Conservation (phyloP, 2,797 vertebrate species). For the Anolis apletophallus region DNA sequence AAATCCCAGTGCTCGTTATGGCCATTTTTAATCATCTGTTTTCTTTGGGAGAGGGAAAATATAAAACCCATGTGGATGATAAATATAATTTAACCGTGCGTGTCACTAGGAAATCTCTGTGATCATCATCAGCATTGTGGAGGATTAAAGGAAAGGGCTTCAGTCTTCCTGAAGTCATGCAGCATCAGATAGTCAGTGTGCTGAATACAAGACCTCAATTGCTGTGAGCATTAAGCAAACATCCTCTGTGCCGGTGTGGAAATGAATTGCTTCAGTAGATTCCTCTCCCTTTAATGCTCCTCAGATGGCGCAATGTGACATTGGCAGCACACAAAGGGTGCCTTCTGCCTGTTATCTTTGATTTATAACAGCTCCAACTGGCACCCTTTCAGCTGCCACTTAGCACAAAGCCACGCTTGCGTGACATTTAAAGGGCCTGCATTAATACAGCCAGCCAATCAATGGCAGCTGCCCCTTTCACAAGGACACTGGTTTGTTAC, state of each 20-base stretch:
- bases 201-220: conserved; percentile 59
- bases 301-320: conserved; percentile 78
- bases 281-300: conserved; percentile 48
- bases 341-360: conserved; percentile 77
- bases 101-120: conserved; percentile 53
- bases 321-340: conserved; percentile 76
- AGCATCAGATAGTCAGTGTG: conserved; percentile 45
- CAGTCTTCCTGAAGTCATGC: conserved; percentile 60
- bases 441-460: conserved; percentile 83
- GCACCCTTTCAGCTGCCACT: conserved; percentile 78
- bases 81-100: conserved; percentile 64
- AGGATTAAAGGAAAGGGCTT: conserved; percentile 54
- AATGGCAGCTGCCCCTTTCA: conserved; percentile 78
- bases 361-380: conserved; percentile 79
- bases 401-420: conserved; percentile 77
- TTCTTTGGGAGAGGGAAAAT: conserved; percentile 62
- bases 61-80: conserved; percentile 54
- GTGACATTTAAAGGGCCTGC: conserved; percentile 78
- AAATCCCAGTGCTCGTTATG: conserved; percentile 55
- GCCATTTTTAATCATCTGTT: conserved; percentile 61
- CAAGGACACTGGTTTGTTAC: conserved; percentile 79
- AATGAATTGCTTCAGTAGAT: conserved; percentile 69
- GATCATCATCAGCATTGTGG: conserved; percentile 48
- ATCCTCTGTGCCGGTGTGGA: conserved; percentile 42
- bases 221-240: conserved; percentile 70